phyloP scores from a whole-genome alignment of 2,888 invertebrate genomes.

The Lepidocyrtinus sp. region DNA sequence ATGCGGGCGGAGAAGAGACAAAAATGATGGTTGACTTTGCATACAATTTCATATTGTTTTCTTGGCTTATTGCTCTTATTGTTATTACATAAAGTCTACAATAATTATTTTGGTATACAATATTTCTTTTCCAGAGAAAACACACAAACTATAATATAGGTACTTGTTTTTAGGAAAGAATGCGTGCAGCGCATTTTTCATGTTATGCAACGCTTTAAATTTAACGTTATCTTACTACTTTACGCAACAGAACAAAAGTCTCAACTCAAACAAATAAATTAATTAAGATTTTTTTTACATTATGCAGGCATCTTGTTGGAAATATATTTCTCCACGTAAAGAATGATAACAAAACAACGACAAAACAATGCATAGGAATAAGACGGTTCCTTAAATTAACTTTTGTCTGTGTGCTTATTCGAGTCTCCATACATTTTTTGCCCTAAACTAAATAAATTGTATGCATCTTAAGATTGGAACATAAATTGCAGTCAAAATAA shows the following conservation, averaged over 20 bases:
- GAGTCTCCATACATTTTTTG: not conserved
- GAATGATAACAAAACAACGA: not conserved
- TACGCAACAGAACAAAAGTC: not conserved
- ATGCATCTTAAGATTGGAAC: slow-evolving; percentile 9
- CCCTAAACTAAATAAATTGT: not conserved
- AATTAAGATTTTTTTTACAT: not conserved
- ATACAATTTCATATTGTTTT: not conserved
- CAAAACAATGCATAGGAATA: not conserved
- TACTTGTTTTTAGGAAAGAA: not conserved
- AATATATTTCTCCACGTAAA: not conserved
- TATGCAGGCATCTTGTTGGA: not conserved
- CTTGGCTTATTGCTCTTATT: not conserved
- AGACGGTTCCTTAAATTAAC: not conserved
- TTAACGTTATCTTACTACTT: not conserved
- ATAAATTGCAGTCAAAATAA: slow-evolving; percentile 32
- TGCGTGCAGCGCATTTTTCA: too few species aligned
- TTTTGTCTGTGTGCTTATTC: too few species aligned
- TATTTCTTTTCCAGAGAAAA: not conserved
- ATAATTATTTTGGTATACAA: not conserved
- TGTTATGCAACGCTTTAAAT: too few species aligned
- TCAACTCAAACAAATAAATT: not conserved
- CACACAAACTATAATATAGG: not conserved
- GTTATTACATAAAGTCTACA: not conserved
- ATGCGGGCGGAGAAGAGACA: not conserved
- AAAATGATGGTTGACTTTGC: not conserved